Evolutionary conservation across 2,888 invertebrate species (phyloP), one percentile per base, ranked within the genome.

Genomic region (Megastigmus dorsalis): DNA sequence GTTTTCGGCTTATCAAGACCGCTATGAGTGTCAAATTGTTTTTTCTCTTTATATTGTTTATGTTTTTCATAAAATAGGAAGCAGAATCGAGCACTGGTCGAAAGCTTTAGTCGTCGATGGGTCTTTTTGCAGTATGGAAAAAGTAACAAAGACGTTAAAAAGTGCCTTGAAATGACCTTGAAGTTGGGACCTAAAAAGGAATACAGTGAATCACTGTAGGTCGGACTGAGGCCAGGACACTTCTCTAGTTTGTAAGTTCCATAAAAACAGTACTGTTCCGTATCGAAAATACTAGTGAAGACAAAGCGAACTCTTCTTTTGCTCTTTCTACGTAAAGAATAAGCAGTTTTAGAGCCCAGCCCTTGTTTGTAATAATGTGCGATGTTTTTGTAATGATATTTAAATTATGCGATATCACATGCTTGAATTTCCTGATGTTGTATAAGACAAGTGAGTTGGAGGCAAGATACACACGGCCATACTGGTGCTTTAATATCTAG

Each of bases 191-290:
- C 81, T 82, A 79, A 80, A 75, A 79, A 76, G 80, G 77, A 80
- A 60, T 62, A 79, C 80, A 81, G 79, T 80, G 79, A 75, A 33
- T 74, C 73, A 78, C 79, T 80, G 80, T 80, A 83, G 80, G 78
- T 82, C 80, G 80, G 82, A 81, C 77, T 79, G 81, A 81, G 80
- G 83, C 82, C 80, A 80, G 82, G 80, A 84, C 81, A 84, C 83
- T 84, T 84, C 82, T 83, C 80, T 83, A 84, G 84, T 80, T 82
- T 79, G 75, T 84, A 84, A 84, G 82, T 80, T 84, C 79, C 77
- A 80, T 79, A 84, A 80, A 66, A 26, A 63, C 33, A 38, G 41
- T 26, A 33, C 69, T 78, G 77, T 80, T 79, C 57, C 78, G 79
- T 80, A 79, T 48, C 75, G 75, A 78, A 77, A 48, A 68, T 74